phyloP scores from a whole-genome alignment of 2,888 invertebrate genomes.

The Ormyrus rosae region DNA sequence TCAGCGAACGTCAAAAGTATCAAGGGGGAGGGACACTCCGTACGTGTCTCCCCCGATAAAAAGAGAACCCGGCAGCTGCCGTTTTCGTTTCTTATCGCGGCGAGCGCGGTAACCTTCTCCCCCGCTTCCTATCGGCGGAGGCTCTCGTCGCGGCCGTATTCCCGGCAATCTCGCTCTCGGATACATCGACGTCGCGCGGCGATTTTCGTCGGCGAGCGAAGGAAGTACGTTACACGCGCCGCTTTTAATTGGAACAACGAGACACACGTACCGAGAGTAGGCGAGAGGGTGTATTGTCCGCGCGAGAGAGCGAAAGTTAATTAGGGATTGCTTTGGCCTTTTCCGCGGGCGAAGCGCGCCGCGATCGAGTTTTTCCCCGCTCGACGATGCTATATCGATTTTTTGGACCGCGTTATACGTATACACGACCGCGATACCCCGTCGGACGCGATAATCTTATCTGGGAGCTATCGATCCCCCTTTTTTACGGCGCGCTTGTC shows the following conservation, averaged over 20 bases:
- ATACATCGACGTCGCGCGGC: too few relatives aligned
- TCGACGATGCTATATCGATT: slow-evolving; percentile 11
- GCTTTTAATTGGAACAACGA: too few relatives aligned
- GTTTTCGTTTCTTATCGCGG: slow-evolving; percentile 19
- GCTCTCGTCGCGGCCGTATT: too few relatives aligned
- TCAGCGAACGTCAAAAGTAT: not conserved
- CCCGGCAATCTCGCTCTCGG: too few relatives aligned
- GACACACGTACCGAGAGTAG: too few relatives aligned
- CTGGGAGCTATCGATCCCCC: not conserved
- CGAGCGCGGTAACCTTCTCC: too few relatives aligned
- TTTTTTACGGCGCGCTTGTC: slow-evolving; percentile 5
- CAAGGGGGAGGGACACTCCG: not conserved
- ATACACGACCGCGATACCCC: not conserved
- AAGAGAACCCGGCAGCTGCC: not conserved
- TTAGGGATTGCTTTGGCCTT: slow-evolving; percentile 14
- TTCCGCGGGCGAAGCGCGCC: not conserved
- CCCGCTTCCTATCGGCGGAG: too few relatives aligned
- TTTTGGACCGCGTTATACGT: not conserved
- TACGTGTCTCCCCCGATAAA: not conserved
- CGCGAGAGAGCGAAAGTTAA: slow-evolving; percentile 8
- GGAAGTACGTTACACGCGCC: too few relatives aligned
- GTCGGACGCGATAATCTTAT: slow-evolving; percentile 26
- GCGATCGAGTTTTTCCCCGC: slow-evolving; percentile 3
- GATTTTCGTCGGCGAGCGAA: too few relatives aligned
- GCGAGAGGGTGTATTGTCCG: not conserved